Percentiles rank a stretch among this genome's conserved stretches.
Evolutionary conservation across 2,797 vertebrate species (phyloP).

Genomic region (Knipowitschia caucasica): DNA sequence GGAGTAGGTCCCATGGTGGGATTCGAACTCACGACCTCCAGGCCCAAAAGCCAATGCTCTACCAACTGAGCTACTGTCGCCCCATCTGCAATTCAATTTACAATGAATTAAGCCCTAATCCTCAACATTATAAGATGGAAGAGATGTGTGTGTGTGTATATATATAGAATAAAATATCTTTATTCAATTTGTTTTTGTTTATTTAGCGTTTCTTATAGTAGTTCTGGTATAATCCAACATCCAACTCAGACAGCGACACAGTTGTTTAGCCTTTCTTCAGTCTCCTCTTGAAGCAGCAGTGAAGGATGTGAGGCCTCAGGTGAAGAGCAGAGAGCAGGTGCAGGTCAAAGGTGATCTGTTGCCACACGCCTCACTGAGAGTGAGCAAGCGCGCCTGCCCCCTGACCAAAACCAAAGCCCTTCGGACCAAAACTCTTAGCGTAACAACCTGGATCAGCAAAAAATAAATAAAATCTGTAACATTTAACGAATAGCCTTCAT

Average conservation of each 20-base stretch:
- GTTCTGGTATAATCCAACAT: neutral
- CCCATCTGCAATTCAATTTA: too few relatives aligned
- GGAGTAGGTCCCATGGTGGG: too few relatives aligned
- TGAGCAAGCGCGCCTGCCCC: slow-evolving; percentile 91
- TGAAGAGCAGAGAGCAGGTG: slow-evolving; percentile 24
- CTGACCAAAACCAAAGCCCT: slow-evolving; percentile 95
- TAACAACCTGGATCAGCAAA: slow-evolving; percentile 83
- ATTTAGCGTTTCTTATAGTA: neutral
- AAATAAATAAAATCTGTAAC: neutral
- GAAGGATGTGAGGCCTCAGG: slow-evolving; percentile 19
- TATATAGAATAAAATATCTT: too few relatives aligned
- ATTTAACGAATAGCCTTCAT: neutral
- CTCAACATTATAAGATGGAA: too few relatives aligned
- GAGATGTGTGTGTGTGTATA: too few relatives aligned
- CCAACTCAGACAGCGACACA: slow-evolving; percentile 7
- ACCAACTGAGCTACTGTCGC: too few relatives aligned
- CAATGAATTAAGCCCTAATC: too few relatives aligned
- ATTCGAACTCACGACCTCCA: too few relatives aligned
- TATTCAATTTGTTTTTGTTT: too few relatives aligned
- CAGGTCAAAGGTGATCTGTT: neutral
- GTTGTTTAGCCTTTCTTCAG: slow-evolving; percentile 11
- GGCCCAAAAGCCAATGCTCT: too few relatives aligned
- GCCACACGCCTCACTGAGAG: slow-evolving; percentile 77
- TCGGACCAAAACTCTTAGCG: slow-evolving; percentile 94
- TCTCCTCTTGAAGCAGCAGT: slow-evolving; percentile 28